A percentile compares a stretch with the other conserved stretches of the same genome.
Evolutionary conservation across 2,113 vertebrate species (phyloP).

Genomic region (Pangasianodon hypophthalmus): DNA sequence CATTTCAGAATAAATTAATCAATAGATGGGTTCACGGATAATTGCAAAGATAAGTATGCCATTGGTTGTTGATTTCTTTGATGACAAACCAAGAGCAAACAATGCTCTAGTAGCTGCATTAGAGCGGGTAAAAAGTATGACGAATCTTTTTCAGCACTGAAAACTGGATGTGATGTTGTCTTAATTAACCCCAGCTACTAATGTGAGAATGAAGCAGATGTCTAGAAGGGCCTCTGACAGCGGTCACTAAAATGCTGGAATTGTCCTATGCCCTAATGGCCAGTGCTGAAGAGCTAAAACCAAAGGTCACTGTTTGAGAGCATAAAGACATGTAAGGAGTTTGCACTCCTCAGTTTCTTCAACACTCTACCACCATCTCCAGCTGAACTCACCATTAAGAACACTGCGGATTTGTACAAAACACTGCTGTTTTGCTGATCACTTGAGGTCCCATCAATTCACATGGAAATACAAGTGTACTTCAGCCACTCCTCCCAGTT

Average conservation of each 20-base stretch:
- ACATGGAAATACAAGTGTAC: conserved; percentile 83
- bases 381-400: conserved; percentile 72
- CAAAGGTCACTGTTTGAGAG: conserved; percentile 61
- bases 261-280: conserved; percentile 57
- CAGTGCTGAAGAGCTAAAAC: conserved; percentile 52
- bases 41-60: conserved; percentile 13
- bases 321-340: conserved; percentile 61
- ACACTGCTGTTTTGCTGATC: conserved; percentile 85
- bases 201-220: conserved; percentile 61
- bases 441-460: conserved; percentile 88
- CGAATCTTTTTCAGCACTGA: conserved; percentile 37
- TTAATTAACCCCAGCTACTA: conserved; percentile 71
- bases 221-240: conserved; percentile 59
- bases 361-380: conserved; percentile 64
- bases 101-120: conserved; percentile 48
- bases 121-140: conserved; percentile 42
- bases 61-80: conserved; percentile 38
- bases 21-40: neutral
- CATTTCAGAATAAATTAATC: conserved; percentile 52
- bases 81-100: conserved; percentile 29
- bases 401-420: conserved; percentile 73
- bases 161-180: conserved; percentile 64
- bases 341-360: conserved; percentile 32
- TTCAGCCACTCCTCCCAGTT: conserved; percentile 78
- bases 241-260: conserved; percentile 60